Base-by-base conservation (phyloP, 2,113 vertebrate genomes). In the Dromaius novaehollandiae region DNA sequence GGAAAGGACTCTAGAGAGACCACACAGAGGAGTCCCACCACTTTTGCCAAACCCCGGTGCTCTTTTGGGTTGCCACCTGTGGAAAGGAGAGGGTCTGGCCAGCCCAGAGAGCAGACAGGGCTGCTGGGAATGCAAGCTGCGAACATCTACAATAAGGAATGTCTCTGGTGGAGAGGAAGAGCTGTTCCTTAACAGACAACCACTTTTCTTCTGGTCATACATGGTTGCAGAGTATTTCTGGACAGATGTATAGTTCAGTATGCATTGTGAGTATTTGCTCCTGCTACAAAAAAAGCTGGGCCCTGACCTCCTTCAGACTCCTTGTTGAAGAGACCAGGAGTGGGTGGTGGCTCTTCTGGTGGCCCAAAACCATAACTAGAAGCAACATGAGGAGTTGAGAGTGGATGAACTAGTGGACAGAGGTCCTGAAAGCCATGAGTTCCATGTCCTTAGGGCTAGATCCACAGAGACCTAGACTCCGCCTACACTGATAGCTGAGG, bases 221-320 rank as follows among this genome's bases (percentile, higher is more conserved):
- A 6, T 9, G 12, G n/a, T 8, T 64, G 61, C 40, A 55, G 36
- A 50, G 17, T 10, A 70, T 24, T 80, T 36, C 19, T 28, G 50
- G 14, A 34, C 25, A 25, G 0, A 4, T 4, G 5, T 42, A 14
- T 12, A 50, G 8, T 34, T 55, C 71, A 42, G 8, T 1, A 15
- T 16, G 38, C 3, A 25, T 8, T 32, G 12, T 18, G 25, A 26
- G 2, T 15, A 10, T 42, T 26, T 48, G 14, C 28, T 77, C 22
- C 44, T 60, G 9, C 44, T 71, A n/a, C n/a, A 56, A 24, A 53
- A 60, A 30, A 13, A 3, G 1, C 7, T 0, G 0, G n/a, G 7
- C 3, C 28, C 6, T 73, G 36, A 36, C 18, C 13, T 58, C 36
- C 18, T 82, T 74, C 22, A 69, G 3, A 15, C 36, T n/a, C 8